Evolutionary conservation across 2,888 invertebrate genomes (phyloP).

Genomic region (Hemistola chrysoprasaria): DNA sequence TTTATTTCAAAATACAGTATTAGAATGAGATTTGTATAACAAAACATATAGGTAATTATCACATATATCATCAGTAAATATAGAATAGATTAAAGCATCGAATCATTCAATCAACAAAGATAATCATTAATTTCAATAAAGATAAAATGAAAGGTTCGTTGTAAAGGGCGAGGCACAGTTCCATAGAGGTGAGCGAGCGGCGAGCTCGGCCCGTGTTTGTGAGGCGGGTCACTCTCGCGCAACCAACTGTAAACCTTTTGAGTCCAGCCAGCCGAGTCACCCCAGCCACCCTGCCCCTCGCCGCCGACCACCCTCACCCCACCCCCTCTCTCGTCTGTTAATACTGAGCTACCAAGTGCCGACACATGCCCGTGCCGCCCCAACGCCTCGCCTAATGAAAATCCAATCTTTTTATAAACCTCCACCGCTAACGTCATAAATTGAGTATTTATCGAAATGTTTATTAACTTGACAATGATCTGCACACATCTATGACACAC

Average conservation of each 20-base stretch:
- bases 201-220: slow-evolving; percentile 66
- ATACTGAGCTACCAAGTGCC: slow-evolving; percentile 43
- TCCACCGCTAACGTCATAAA: slow-evolving; percentile 50
- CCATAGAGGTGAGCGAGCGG: slow-evolving; percentile 56
- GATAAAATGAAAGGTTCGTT: slow-evolving; percentile 43
- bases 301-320: slow-evolving; percentile 15
- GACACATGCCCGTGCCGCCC: slow-evolving; percentile 68
- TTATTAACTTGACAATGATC: slow-evolving; percentile 12
- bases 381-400: slow-evolving; percentile 79
- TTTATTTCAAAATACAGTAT: too few relatives aligned
- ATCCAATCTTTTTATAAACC: slow-evolving; percentile 70
- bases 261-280: slow-evolving; percentile 67
- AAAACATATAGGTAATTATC: too few relatives aligned
- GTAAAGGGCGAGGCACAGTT: slow-evolving; percentile 54
- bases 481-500: background rate
- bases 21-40: too few relatives aligned
- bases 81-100: slow-evolving; percentile 1
- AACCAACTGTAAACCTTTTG: slow-evolving; percentile 80
- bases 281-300: slow-evolving; percentile 33
- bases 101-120: slow-evolving; percentile 28
- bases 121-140: slow-evolving; percentile 36
- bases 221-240: slow-evolving; percentile 80
- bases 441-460: slow-evolving; percentile 48
- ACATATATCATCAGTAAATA: too few relatives aligned
- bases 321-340: slow-evolving; percentile 53